These are phyloP conservation scores for Trogon surrucura DNA, from an alignment of 2,113 vertebrate species.

Conservation along the genomic window DNA sequence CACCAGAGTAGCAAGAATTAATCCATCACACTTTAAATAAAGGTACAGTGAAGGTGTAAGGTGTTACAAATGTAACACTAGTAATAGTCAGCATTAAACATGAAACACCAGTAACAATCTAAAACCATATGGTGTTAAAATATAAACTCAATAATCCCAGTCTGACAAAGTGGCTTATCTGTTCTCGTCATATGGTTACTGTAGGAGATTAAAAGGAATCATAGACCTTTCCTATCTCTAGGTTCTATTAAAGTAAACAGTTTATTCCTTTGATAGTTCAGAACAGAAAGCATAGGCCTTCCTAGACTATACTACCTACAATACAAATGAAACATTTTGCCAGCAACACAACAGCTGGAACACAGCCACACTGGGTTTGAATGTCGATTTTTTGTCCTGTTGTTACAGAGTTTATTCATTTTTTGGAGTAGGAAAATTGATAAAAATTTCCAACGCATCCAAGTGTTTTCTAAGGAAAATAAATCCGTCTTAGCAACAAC, in stretches of 20 bases:
- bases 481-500: background rate
- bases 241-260: background rate
- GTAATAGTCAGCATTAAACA: background rate
- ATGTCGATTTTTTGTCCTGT: background rate
- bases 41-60: background rate
- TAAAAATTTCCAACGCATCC: background rate
- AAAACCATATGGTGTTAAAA: constrained; percentile 52
- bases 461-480: background rate
- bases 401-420: background rate
- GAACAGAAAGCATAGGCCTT: background rate
- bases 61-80: background rate
- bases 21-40: background rate
- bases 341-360: background rate
- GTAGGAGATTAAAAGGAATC: constrained; percentile 43
- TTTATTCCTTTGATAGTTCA: background rate
- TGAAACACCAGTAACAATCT: background rate
- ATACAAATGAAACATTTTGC: background rate
- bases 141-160: constrained; percentile 41
- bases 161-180: constrained; percentile 61
- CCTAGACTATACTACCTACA: background rate
- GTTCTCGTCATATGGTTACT: constrained; percentile 42
- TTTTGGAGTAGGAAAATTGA: background rate
- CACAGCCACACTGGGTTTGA: background rate
- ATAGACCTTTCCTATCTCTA: background rate
- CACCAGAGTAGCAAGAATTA: background rate